phyloP scores from a whole-genome alignment of 2,888 invertebrate genomes.

The Tribolium freemani region DNA sequence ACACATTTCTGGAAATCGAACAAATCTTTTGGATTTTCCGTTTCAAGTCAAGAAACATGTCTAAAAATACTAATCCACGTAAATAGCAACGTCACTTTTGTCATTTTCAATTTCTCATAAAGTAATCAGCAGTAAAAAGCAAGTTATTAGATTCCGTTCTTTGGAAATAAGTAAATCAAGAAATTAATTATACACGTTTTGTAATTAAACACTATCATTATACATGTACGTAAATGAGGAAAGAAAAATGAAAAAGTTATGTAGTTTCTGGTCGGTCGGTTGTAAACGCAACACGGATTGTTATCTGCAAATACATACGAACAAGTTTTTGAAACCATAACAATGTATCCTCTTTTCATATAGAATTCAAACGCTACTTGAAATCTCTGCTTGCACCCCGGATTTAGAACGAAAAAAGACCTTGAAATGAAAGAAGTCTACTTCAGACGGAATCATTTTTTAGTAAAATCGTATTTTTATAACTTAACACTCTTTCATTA shows the following conservation, averaged over 20 bases:
- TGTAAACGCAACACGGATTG: neutral
- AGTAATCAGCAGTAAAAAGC: no score
- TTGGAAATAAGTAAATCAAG: neutral
- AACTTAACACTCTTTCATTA: neutral
- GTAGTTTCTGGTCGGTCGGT: neutral
- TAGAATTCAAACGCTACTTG: neutral
- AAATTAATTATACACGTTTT: neutral
- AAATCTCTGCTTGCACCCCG: neutral
- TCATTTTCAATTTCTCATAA: neutral
- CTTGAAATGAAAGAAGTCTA: neutral
- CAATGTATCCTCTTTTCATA: neutral
- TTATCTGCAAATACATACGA: neutral
- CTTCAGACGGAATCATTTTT: no score
- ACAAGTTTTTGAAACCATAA: neutral
- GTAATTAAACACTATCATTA: neutral
- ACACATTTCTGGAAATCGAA: neutral
- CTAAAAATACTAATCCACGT: neutral
- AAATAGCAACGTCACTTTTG: neutral
- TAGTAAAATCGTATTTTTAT: neutral
- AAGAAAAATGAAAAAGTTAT: neutral
- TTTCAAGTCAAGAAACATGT: no score
- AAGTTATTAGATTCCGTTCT: neutral
- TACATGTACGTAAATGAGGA: neutral
- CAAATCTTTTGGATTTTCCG: neutral
- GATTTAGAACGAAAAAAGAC: neutral